phyloP scores from a whole-genome alignment of 2,888 invertebrate species.

The Tuta absoluta region DNA sequence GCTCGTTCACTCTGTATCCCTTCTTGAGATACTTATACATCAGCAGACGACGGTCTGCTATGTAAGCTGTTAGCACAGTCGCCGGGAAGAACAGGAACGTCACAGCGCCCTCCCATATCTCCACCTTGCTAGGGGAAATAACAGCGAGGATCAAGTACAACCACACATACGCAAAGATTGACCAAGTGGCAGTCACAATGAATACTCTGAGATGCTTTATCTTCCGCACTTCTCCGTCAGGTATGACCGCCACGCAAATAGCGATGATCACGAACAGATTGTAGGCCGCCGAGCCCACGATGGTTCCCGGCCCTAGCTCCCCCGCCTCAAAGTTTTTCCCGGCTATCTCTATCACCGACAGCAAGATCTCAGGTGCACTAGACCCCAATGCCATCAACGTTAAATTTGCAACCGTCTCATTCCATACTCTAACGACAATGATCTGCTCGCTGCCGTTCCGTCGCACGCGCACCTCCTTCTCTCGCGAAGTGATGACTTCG shows the following conservation, averaged over 20 bases:
- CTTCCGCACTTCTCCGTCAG: conserved; percentile 93
- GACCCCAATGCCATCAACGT: conserved; percentile 99
- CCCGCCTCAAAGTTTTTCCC: conserved; percentile 97
- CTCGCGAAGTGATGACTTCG: conserved; percentile 99
- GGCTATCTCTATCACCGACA: conserved; percentile 98
- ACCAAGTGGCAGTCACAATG: conserved; percentile 98
- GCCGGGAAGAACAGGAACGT: conserved; percentile 98
- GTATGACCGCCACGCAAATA: conserved; percentile 95
- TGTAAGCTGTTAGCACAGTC: conserved; percentile 97
- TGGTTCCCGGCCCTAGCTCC: conserved; percentile 98
- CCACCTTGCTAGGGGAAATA: conserved; percentile 91
- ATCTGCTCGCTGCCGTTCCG: conserved; percentile 94
- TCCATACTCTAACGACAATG: conserved; percentile 97
- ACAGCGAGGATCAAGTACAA: conserved; percentile 96
- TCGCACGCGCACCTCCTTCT: conserved; percentile 95
- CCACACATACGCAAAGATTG: conserved; percentile 99
- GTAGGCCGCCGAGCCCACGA: conserved; percentile 99
- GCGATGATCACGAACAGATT: conserved; percentile 99
- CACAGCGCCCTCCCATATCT: conserved; percentile 98
- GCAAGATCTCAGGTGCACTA: conserved; percentile 98
- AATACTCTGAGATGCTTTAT: conserved; percentile 98
- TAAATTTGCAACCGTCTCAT: conserved; percentile 99
- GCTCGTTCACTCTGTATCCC: conserved; percentile 93
- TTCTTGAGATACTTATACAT: conserved; percentile 94
- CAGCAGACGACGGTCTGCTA: conserved; percentile 93